A percentile compares a stretch with the other conserved stretches of the same genome.
phyloP scores from a whole-genome alignment of 1,140 invertebrate genomes.

The Drosophila simulans region DNA sequence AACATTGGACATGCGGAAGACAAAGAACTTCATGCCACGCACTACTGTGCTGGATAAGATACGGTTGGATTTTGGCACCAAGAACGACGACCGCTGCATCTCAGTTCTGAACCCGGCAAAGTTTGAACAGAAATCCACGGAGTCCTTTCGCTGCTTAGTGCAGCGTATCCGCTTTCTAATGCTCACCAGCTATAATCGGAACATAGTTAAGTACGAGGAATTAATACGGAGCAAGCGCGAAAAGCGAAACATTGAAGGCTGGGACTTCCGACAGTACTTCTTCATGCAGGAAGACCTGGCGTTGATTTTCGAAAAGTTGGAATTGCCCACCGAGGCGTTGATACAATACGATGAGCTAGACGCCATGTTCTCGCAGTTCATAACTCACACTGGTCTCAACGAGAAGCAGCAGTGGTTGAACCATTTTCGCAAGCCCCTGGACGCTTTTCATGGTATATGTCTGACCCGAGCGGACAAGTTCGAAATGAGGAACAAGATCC shows the following conservation, averaged over 20 bases:
- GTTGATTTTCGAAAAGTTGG: constrained; percentile 97
- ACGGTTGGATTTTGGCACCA: constrained; percentile 95
- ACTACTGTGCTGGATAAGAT: constrained; percentile 98
- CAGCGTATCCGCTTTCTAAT: constrained; percentile 92
- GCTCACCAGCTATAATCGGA: constrained; percentile 94
- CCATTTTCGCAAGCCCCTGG: constrained; percentile 90
- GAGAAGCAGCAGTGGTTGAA: constrained; percentile 93
- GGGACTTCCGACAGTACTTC: constrained; percentile 98
- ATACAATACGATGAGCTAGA: constrained; percentile 99
- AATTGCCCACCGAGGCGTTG: constrained; percentile 96
- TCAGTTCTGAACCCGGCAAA: constrained; percentile 96
- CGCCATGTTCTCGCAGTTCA: constrained; percentile 98
- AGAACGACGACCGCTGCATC: constrained; percentile 95
- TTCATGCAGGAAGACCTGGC: constrained; percentile 97
- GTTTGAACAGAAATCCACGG: constrained; percentile 93
- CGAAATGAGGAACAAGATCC: constrained; percentile 89
- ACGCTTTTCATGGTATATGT: constrained; percentile 93
- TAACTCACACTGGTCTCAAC: constrained; percentile 95
- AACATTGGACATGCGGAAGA: constrained; percentile 95
- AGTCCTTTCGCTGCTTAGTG: constrained; percentile 95
- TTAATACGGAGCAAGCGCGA: constrained; percentile 95
- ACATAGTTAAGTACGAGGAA: constrained; percentile 94
- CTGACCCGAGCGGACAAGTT: constrained; percentile 89
- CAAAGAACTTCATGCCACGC: constrained; percentile 95
- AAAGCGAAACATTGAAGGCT: constrained; percentile 94